Conservation (phyloP, 2,113 vertebrate species). For the Sinosuthora webbiana region DNA sequence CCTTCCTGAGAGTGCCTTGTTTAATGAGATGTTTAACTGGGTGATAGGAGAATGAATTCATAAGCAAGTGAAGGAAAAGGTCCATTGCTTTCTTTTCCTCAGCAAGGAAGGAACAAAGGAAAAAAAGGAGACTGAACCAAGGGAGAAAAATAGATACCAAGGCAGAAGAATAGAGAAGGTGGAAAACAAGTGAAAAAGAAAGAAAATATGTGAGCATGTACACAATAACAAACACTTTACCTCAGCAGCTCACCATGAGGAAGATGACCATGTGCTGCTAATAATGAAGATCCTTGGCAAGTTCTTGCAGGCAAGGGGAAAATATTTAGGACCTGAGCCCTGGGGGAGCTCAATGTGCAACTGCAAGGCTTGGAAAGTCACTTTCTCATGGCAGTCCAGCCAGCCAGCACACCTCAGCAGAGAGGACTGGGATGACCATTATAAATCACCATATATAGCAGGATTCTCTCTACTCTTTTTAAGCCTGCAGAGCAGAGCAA, state of each 20-base stretch:
- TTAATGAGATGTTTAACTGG: conserved; percentile 28
- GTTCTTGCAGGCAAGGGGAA: not conserved
- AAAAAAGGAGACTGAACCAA: not conserved
- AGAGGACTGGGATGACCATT: not conserved
- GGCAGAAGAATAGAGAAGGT: not conserved
- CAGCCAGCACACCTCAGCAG: not conserved
- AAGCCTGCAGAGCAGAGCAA: not conserved
- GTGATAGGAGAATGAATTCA: not conserved
- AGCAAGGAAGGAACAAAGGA: not conserved
- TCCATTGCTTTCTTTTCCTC: not conserved
- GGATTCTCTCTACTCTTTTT: not conserved
- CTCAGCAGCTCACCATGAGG: accelerated
- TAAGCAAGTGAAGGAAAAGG: not conserved
- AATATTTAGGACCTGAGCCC: not conserved
- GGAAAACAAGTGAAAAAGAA: not conserved
- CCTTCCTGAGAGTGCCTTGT: not conserved
- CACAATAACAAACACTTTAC: not conserved
- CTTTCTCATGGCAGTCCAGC: not conserved
- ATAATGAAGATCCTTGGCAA: not conserved
- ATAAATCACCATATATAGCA: not conserved
- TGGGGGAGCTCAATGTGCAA: not conserved
- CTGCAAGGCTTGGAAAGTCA: not conserved
- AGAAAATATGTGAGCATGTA: not conserved
- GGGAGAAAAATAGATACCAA: not conserved
- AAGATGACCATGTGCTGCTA: not conserved